Base-by-base conservation (phyloP, 1,140 invertebrate genomes). In the Drosophila triauraria region DNA sequence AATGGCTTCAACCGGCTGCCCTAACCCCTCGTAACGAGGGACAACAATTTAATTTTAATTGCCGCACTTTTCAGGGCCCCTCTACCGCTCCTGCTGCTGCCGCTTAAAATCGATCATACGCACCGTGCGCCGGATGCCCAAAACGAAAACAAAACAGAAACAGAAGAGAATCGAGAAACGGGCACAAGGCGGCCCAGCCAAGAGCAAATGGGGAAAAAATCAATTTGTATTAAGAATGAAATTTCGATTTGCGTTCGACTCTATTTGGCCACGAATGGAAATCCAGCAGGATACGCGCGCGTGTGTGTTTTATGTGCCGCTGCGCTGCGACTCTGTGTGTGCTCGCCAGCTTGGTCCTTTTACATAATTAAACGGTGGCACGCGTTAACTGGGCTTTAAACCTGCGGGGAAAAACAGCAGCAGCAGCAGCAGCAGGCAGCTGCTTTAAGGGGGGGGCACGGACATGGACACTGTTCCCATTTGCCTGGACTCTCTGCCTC, bases 21-120 rank as follows among this genome's bases (percentile, higher is more conserved):
- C 38, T 25, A 42, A 40, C 78, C 62, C 59, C 44, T 56, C 40
- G 54, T 23, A 44, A 53, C 57, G 63, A 51, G 57, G 68, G 76
- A 87, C 83, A 86, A 86, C 79, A 88, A 87, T 86, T 88, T 83
- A 78, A 78, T 83, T 86, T 87, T 82, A 87, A 86, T 87, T 86
- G 82, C 80, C 74, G 53, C 46, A 79, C 75, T 82, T 87, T 86
- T 72, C 57, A 48, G 23, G 15, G 23, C 47, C 62, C 27, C 23
- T 10, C 23, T 54, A 12, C 17, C 13, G 15, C 54, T 25, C 17
- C 35, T 25, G 17, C 53, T 40, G 51, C 54, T 57, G 32, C 20
- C 10, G 46, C 10, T 59, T 10, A 58, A 78, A 56, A 78, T 78
- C 64, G 74, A 78, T 70, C 64, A 78, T 69, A 77, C 57, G 75